Conservation (phyloP, 2,797 vertebrate genomes). For the Phalloptychus januarius region DNA sequence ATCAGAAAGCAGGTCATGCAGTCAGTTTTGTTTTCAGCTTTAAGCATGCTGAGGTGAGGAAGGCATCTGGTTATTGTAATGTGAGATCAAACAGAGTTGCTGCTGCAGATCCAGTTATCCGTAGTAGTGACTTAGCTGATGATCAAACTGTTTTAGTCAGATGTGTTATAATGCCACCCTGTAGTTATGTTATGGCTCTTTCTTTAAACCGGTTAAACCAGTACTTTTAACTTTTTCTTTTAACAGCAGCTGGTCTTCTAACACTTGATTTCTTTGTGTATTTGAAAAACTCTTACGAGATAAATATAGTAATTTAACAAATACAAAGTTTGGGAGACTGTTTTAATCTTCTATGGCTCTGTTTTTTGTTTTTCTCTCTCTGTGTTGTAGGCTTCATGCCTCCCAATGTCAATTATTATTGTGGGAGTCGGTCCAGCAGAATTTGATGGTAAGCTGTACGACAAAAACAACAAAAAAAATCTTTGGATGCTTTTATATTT, state of each 20-base stretch:
- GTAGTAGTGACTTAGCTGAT: not conserved
- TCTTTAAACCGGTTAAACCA: too few relatives aligned
- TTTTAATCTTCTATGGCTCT: not conserved
- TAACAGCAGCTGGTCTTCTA: too few relatives aligned
- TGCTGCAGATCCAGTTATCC: too few relatives aligned
- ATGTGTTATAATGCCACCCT: not conserved
- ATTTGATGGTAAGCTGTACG: slow-evolving; percentile 89
- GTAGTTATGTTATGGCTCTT: too few relatives aligned
- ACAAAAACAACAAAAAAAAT: not conserved
- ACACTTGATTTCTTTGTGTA: too few relatives aligned
- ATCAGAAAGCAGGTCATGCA: not conserved
- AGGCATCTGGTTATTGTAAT: too few relatives aligned
- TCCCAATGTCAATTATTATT: slow-evolving; percentile 98
- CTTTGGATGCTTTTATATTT: not conserved
- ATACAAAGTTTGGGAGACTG: not conserved
- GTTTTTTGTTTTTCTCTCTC: not conserved
- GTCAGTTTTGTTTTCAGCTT: not conserved
- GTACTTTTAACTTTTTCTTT: too few relatives aligned
- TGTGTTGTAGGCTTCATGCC: slow-evolving; percentile 80
- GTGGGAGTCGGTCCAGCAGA: slow-evolving; percentile 97
- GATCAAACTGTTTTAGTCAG: not conserved
- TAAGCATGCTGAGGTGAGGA: not conserved
- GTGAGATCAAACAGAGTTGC: too few relatives aligned
- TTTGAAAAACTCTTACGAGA: not conserved
- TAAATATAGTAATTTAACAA: not conserved